phyloP scores from a whole-genome alignment of 2,797 vertebrate genomes.

The Propithecus deckenii region DNA sequence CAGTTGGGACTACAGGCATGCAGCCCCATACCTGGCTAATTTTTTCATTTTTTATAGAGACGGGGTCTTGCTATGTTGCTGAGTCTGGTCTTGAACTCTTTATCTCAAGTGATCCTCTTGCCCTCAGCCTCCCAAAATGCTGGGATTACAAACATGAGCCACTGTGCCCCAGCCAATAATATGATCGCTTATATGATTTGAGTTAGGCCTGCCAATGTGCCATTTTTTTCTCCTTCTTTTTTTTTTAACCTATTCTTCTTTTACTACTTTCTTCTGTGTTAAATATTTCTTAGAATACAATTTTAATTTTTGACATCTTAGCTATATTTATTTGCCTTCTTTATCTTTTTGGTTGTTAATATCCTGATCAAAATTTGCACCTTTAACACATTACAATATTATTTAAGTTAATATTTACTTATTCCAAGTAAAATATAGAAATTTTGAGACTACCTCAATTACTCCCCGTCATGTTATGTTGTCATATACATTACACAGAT shows the following conservation, averaged over 20 bases:
- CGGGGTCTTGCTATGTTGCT: background rate
- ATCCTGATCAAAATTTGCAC: background rate
- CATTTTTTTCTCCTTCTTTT: background rate
- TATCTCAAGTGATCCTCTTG: background rate
- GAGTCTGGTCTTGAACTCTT: background rate
- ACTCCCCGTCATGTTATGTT: fast-evolving
- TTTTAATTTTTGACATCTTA: background rate
- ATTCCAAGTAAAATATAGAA: background rate
- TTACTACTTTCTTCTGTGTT: background rate
- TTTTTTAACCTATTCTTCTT: background rate
- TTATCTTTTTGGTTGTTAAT: background rate
- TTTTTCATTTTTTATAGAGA: background rate
- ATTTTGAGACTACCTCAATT: background rate
- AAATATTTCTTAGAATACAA: background rate
- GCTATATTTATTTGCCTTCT: background rate
- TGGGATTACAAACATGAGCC: background rate
- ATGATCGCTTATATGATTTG: background rate
- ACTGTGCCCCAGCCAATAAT: background rate
- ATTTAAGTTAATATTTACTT: background rate
- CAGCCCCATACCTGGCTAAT: background rate
- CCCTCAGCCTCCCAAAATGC: background rate
- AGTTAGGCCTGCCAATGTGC: background rate
- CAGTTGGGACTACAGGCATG: background rate
- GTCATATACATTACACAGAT: background rate
- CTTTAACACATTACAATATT: background rate